Base-by-base conservation (phyloP, 2,113 vertebrate genomes). In the Rhombomys opimus region DNA sequence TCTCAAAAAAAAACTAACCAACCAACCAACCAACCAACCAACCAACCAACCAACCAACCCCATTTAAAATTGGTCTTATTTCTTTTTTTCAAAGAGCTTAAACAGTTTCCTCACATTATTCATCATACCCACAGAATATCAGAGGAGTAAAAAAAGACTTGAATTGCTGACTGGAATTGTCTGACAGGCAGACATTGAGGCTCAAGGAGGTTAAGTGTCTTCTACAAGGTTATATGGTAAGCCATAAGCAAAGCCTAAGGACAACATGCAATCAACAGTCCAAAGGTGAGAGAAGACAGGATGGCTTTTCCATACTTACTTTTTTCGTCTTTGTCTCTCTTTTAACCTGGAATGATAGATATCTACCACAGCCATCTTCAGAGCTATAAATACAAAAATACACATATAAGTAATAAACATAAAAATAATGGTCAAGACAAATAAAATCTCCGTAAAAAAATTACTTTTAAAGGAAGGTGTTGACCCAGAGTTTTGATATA, bases 341-440 rank as follows among this genome's bases (percentile, higher is more conserved):
- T 99, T 99, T 98, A 99, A 97, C 97, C 99, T 99, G 96, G 99
- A 99, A 94, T 99, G 99, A 98, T 99, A 99, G 94, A 99, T 99
- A 97, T 99, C 99, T 89, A 99, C 99, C 65, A 99, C 99, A 25
- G 99, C 99, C 95, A 99, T 99, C 98, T 99, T 99, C 97, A 99
- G 98, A 76, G 99, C 99, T 99, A 98, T 46, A 98, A 96, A 85
- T 46, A 46, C 23, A 98, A n/a, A 96, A 57, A 57, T 5, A 76
- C 12, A 88, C 65, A 63, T 63, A 85, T 61, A 92, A 70, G 57
- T 27, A 57, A 81, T 65, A 85, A 76, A 93, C 23, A 87, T 38
- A 94, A 75, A 72, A 27, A 95, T 13, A 91, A 95, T 96, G 41
- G 72, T 46, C 73, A 68, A 54, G 0, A 80, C 59, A 73, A 96